Conservation (phyloP, 2,888 invertebrate genomes). For the Lycophotia porphyrea region DNA sequence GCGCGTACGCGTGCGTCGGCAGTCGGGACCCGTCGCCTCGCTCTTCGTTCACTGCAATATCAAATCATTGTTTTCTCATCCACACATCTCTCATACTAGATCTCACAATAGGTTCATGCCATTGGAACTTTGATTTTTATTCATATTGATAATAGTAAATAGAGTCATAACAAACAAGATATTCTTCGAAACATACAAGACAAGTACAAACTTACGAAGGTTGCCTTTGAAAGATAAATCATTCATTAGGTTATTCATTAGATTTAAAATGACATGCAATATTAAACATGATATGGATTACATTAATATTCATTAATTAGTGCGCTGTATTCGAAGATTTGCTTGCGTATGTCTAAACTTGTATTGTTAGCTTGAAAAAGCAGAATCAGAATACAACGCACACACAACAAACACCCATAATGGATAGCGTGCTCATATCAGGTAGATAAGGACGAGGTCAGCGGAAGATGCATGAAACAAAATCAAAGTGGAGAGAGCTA, state of each 20-base stretch:
- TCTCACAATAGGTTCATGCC: constrained; percentile 45
- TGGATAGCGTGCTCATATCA: constrained; percentile 84
- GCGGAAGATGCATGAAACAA: constrained; percentile 86
- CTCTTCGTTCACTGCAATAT: constrained; percentile 81
- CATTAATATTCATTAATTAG: constrained; percentile 36
- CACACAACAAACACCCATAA: constrained; percentile 68
- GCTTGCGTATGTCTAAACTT: constrained; percentile 10
- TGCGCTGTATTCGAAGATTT: constrained; percentile 56
- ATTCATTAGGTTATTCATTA: constrained; percentile 61
- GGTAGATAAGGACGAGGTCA: constrained; percentile 83
- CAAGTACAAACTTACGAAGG: constrained; percentile 66
- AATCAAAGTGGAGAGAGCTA: constrained; percentile 83
- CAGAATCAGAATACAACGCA: constrained; percentile 65
- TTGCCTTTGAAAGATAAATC: constrained; percentile 70
- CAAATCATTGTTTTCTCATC: constrained; percentile 68
- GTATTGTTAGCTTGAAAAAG: constrained; percentile 3
- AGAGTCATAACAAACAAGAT: constrained; percentile 45
- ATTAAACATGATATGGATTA: constrained; percentile 61
- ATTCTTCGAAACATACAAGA: constrained; percentile 45
- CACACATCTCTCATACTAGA: not conserved
- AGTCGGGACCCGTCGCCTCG: constrained; percentile 81
- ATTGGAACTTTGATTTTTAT: constrained; percentile 59
- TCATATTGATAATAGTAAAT: constrained; percentile 50
- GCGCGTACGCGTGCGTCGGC: constrained; percentile 91
- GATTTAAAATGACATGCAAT: constrained; percentile 70